Conservation (phyloP, 2,888 invertebrate genomes). For the Ichneumoninae sp. region DNA sequence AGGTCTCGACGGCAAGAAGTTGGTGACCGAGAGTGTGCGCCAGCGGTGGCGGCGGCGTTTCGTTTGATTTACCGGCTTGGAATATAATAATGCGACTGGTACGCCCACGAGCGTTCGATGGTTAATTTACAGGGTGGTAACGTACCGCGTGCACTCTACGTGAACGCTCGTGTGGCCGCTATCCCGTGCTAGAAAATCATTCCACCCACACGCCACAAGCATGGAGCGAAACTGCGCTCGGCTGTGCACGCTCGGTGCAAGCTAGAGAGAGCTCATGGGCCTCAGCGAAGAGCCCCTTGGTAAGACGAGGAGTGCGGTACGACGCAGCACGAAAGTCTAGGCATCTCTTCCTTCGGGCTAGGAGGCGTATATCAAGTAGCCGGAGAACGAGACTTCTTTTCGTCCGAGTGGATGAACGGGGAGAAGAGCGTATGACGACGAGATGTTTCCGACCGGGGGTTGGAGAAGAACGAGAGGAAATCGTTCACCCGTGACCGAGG, state of each 20-base stretch:
- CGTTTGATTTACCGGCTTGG: slow-evolving; percentile 70
- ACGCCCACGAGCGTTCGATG: slow-evolving; percentile 73
- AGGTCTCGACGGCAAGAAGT: slow-evolving; percentile 23
- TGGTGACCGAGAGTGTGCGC: slow-evolving; percentile 33
- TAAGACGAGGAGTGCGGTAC: slow-evolving; percentile 13
- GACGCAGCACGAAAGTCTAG: slow-evolving; percentile 63
- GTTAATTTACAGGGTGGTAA: slow-evolving; percentile 78
- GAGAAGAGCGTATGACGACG: slow-evolving; percentile 48
- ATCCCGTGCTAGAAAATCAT: slow-evolving; percentile 65
- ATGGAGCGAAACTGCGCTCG: slow-evolving; percentile 8
- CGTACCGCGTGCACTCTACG: slow-evolving; percentile 59
- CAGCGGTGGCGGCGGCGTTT: slow-evolving; percentile 63
- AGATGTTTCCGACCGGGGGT: slow-evolving; percentile 38
- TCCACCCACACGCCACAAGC: slow-evolving; percentile 66
- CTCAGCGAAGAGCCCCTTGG: neutral
- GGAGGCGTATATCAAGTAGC: slow-evolving; percentile 76
- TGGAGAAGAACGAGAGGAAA: slow-evolving; percentile 36
- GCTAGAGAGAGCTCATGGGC: neutral
- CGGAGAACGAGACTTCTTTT: slow-evolving; percentile 66
- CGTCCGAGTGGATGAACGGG: slow-evolving; percentile 25
- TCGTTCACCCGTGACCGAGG: slow-evolving; percentile 57
- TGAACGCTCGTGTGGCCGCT: slow-evolving; percentile 40
- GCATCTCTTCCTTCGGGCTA: slow-evolving; percentile 68
- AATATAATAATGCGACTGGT: slow-evolving; percentile 75
- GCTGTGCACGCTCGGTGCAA: slow-evolving; percentile 35